Conservation (phyloP, 2,888 invertebrate species). For the Meganola albula region DNA sequence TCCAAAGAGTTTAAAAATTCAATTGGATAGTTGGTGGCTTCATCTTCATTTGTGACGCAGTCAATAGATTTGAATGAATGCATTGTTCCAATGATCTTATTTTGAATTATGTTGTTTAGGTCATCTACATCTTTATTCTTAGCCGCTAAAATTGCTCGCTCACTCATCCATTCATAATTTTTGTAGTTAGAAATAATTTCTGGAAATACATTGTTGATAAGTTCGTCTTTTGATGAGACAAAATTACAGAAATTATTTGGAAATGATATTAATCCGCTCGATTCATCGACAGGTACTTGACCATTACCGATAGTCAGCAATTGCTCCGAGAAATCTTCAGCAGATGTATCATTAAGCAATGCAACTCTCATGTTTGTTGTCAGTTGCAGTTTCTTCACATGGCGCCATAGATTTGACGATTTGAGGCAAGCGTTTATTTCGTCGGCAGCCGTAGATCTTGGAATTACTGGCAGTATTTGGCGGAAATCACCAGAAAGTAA, state of each 20-base stretch:
- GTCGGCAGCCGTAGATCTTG: slow-evolving; percentile 19
- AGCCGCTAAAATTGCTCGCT: too few species aligned
- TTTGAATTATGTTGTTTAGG: too few species aligned
- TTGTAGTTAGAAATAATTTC: too few species aligned
- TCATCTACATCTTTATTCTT: too few species aligned
- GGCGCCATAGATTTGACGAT: slow-evolving; percentile 22
- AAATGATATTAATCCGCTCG: slow-evolving; percentile 36
- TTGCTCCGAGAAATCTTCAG: slow-evolving; percentile 7
- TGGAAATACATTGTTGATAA: too few species aligned
- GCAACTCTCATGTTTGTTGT: slow-evolving; percentile 18
- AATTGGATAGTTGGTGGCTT: too few species aligned
- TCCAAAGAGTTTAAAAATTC: slow-evolving; percentile 4
- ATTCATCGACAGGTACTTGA: slow-evolving; percentile 6
- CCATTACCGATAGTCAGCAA: slow-evolving; percentile 5
- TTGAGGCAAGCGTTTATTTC: slow-evolving; percentile 24
- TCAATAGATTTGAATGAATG: too few species aligned
- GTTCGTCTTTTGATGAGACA: too few species aligned
- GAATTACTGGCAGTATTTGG: slow-evolving; percentile 5
- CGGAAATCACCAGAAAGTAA: slow-evolving; percentile 22
- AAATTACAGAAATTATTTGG: slow-evolving; percentile 36
- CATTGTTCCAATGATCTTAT: too few species aligned
- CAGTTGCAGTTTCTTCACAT: slow-evolving; percentile 15
- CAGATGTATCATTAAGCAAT: slow-evolving; percentile 9
- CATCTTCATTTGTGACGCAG: too few species aligned
- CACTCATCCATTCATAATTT: too few species aligned